These are phyloP conservation scores for Solenodon paradoxus DNA, from an alignment of 2,113 vertebrate species.

Conservation along the genomic window DNA sequence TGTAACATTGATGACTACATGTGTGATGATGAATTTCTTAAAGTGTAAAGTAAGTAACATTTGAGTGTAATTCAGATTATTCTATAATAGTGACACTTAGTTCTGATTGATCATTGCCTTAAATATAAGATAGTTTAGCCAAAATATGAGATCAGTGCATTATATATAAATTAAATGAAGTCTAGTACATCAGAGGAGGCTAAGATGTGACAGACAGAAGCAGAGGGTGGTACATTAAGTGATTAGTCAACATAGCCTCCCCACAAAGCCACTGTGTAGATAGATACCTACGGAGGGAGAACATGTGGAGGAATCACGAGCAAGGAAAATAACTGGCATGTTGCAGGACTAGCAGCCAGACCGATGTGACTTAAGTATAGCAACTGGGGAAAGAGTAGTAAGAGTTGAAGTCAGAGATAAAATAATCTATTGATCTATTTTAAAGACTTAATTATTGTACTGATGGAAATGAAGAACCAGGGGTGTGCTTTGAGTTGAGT, in stretches of 20 bases:
- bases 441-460: neutral
- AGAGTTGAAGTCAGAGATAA: neutral
- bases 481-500: neutral
- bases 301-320: neutral
- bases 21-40: neutral
- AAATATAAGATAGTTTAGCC: neutral
- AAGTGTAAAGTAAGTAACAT: neutral
- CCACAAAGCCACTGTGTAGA: neutral
- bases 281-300: neutral
- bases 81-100: neutral
- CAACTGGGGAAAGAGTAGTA: neutral
- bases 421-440: neutral
- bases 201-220: neutral
- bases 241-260: neutral
- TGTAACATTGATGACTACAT: neutral
- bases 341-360: neutral
- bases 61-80: neutral
- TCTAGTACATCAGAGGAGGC: neutral
- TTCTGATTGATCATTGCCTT: neutral
- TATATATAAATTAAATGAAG: neutral
- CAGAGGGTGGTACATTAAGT: neutral
- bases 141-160: neutral
- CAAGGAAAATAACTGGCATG: neutral
- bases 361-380: neutral
- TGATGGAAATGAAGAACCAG: neutral